These are phyloP conservation scores for Neolamprologus modestus DNA, from an alignment of 2,113 vertebrate genomes.

Conservation along the genomic window DNA sequence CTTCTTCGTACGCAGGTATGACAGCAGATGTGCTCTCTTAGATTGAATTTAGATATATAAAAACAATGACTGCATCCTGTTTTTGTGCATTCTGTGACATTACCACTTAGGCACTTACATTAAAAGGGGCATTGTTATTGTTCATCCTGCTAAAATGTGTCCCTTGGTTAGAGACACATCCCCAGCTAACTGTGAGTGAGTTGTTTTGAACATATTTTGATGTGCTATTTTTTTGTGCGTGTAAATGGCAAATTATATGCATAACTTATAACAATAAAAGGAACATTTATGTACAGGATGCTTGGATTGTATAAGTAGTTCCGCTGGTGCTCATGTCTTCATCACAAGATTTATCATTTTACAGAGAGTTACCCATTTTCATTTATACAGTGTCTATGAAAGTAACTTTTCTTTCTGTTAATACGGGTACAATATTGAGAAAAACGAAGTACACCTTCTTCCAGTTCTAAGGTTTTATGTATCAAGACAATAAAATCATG, in stretches of 20 bases:
- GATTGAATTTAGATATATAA: not conserved
- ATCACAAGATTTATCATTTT: not conserved
- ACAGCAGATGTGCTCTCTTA: not conserved
- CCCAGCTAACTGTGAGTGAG: not conserved
- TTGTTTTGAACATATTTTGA: not conserved
- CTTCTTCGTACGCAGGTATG: not conserved
- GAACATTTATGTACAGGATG: not conserved
- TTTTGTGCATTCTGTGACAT: not conserved
- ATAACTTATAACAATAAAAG: not conserved
- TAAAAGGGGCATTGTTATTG: not conserved
- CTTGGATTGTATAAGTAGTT: not conserved
- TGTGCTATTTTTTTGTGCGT: not conserved
- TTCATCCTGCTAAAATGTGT: not conserved
- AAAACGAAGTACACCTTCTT: not conserved
- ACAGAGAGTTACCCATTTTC: not conserved
- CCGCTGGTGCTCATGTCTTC: not conserved
- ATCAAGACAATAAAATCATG: not conserved
- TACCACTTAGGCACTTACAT: not conserved
- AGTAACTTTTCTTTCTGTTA: not conserved
- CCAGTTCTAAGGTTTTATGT: not conserved
- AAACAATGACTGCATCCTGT: not conserved
- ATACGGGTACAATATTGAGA: not conserved
- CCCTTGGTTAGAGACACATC: not conserved
- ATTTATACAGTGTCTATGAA: not conserved
- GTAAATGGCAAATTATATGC: not conserved